A percentile compares a stretch with the other conserved stretches of the same genome.
Conservation (phyloP, 2,888 invertebrate genomes). For the Acanthosepion lycidas region DNA sequence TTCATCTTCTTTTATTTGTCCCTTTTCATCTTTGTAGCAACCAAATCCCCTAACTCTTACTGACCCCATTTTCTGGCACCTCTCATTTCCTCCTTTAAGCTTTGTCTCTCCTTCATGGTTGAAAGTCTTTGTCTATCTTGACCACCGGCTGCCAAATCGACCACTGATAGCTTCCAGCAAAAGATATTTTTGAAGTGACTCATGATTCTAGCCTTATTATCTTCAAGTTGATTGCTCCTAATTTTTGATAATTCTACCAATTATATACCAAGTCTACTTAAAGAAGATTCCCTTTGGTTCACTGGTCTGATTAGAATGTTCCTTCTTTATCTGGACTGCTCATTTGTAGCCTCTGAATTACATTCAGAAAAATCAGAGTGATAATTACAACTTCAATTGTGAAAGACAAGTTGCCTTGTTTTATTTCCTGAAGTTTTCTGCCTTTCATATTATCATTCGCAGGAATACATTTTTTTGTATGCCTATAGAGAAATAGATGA, state of each 20-base stretch:
- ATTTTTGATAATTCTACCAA: background rate
- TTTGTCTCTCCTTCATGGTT: background rate
- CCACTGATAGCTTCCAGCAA: background rate
- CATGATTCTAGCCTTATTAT: constrained; percentile 11
- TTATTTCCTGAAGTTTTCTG: background rate
- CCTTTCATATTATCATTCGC: background rate
- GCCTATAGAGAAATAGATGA: background rate
- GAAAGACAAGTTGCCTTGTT: background rate
- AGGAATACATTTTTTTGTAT: background rate
- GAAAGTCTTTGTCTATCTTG: constrained; percentile 2
- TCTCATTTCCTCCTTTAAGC: background rate
- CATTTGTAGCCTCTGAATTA: background rate
- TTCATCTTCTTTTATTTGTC: background rate
- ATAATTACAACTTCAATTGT: background rate
- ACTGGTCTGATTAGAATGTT: background rate
- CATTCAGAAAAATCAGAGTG: background rate
- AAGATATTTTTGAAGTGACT: constrained; percentile 18
- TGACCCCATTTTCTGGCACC: background rate
- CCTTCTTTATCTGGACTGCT: background rate
- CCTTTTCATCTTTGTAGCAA: background rate
- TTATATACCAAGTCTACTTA: background rate
- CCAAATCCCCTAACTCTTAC: background rate
- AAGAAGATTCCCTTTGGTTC: background rate
- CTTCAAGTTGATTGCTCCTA: background rate
- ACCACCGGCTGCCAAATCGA: background rate